phyloP scores from a whole-genome alignment of 1,140 invertebrate species.

The Radopholus similis region DNA sequence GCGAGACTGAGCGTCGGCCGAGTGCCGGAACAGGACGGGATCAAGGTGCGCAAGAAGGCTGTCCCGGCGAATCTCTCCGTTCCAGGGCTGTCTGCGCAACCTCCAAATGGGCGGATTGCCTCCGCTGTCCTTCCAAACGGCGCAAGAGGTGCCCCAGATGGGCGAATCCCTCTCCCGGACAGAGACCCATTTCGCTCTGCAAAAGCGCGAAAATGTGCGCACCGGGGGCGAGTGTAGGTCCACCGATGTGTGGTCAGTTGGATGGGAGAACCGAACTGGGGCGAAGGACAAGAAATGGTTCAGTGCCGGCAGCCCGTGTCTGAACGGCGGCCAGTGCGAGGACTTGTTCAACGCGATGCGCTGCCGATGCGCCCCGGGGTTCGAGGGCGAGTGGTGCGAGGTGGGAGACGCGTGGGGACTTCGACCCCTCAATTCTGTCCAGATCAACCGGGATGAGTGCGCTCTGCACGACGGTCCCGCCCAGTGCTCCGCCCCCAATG shows the following conservation, averaged over 20 bases:
- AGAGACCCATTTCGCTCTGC: constrained; percentile 16
- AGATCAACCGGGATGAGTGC: constrained; percentile 53
- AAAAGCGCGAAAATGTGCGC: constrained; percentile 11
- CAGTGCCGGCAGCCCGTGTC: constrained; percentile 33
- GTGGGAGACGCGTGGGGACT: neutral
- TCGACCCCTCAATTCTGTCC: neutral
- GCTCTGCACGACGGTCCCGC: neutral
- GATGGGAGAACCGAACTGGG: neutral
- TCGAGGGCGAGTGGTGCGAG: constrained; percentile 49
- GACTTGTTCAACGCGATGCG: constrained; percentile 47
- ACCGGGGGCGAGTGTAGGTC: neutral
- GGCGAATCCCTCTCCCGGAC: neutral
- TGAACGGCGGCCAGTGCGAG: constrained; percentile 46
- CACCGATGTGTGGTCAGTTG: constrained; percentile 4
- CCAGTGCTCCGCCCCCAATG: constrained; percentile 42
- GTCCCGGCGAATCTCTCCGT: constrained; percentile 54
- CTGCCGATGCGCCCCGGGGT: constrained; percentile 46
- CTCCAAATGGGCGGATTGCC: constrained; percentile 77
- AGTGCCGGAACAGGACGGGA: neutral
- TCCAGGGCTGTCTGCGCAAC: constrained; percentile 84
- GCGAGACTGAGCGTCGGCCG: constrained; percentile 6
- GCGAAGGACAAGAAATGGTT: constrained; percentile 16
- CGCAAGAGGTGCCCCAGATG: constrained; percentile 4
- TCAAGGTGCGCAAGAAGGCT: neutral
- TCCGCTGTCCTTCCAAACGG: constrained; percentile 76